Evolutionary conservation across 2,113 vertebrate species (phyloP).

Genomic region (Phrynosoma blainvillii): DNA sequence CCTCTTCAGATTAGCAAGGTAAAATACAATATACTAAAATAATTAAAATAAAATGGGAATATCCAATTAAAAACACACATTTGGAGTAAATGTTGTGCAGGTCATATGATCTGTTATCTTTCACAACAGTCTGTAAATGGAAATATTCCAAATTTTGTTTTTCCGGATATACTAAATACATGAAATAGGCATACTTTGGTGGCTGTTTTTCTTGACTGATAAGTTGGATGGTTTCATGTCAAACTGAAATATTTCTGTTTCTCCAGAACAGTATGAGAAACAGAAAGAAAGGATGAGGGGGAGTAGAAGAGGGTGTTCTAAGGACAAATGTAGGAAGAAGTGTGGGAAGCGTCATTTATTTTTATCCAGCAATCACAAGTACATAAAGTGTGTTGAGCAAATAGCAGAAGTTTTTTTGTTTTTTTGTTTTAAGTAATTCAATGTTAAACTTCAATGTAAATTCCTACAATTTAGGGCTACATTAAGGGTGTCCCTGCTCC

Average conservation of each 20-base stretch:
- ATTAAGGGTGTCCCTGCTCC: neutral
- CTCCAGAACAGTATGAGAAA: neutral
- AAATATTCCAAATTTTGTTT: neutral
- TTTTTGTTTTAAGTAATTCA: neutral
- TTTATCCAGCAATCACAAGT: neutral
- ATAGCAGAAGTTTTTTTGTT: neutral
- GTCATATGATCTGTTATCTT: neutral
- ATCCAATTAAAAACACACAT: neutral
- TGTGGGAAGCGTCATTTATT: neutral
- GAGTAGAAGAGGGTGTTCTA: slow-evolving; percentile 17
- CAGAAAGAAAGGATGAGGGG: neutral
- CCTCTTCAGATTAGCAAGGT: neutral
- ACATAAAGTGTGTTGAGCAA: neutral
- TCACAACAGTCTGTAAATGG: neutral
- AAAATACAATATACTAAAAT: neutral
- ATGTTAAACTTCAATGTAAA: neutral
- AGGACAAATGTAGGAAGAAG: slow-evolving; percentile 21
- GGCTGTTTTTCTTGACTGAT: slow-evolving; percentile 2
- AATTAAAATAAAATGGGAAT: neutral
- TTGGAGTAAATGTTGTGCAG: neutral
- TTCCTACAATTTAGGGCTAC: neutral
- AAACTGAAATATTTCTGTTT: slow-evolving; percentile 5
- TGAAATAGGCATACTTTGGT: slow-evolving; percentile 8
- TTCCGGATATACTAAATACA: neutral
- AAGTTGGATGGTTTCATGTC: neutral